Evolutionary conservation across 1,140 invertebrate species (phyloP).

Genomic region (Penaeus japonicus): DNA sequence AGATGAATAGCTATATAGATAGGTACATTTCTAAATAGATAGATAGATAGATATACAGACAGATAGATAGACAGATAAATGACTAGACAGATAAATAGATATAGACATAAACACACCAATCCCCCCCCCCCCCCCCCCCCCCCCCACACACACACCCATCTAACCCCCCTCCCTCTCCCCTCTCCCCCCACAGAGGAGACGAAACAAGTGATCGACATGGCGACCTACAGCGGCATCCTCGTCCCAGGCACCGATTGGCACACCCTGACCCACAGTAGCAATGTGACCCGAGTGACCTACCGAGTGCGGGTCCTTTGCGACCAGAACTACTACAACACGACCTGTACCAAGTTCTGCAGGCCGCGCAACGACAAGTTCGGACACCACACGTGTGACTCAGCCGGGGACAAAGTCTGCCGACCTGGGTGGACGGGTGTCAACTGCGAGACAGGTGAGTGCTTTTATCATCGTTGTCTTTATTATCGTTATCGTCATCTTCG

Average conservation of each 20-base stretch:
- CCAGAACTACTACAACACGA: conserved; percentile 65
- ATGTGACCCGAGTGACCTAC: conserved; percentile 65
- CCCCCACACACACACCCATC: too few relatives aligned
- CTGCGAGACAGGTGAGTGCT: conserved; percentile 65
- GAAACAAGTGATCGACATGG: conserved; percentile 79
- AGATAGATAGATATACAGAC: neutral
- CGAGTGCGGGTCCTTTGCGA: conserved; percentile 65
- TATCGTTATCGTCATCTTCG: neutral
- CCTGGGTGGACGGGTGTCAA: conserved; percentile 68
- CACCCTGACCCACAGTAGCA: conserved; percentile 75
- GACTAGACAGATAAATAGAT: too few relatives aligned
- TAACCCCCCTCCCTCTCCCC: neutral
- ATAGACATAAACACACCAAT: too few relatives aligned
- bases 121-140: neutral
- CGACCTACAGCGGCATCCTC: conserved; percentile 88
- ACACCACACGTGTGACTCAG: conserved; percentile 66
- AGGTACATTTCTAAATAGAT: too few relatives aligned
- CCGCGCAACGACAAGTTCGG: conserved; percentile 64
- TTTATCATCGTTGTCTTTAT: neutral
- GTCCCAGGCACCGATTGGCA: conserved; percentile 89
- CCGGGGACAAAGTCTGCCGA: conserved; percentile 63
- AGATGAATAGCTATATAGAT: too few relatives aligned
- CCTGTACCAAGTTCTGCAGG: conserved; percentile 64
- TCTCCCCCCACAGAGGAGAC: neutral
- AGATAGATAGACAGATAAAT: too few relatives aligned